Evolutionary conservation across 53 echinoderm and acorn worm species (phyloP).

Genomic region (Patiria pectinifera): DNA sequence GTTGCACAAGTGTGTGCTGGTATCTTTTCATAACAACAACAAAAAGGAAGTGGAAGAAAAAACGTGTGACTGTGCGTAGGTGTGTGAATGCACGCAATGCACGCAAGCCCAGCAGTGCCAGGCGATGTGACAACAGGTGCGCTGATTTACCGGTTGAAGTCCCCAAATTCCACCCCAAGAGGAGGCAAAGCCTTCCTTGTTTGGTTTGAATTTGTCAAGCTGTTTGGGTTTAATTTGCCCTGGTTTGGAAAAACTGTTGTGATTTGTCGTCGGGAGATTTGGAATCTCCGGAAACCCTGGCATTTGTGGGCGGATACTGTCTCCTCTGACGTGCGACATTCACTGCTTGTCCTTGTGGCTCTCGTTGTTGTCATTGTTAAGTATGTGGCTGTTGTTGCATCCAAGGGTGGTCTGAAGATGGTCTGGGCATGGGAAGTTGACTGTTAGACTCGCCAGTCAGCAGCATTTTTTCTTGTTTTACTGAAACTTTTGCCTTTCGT

Average conservation of each 20-base stretch:
- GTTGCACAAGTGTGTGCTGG: background rate
- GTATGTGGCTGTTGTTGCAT: background rate
- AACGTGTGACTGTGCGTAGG: background rate
- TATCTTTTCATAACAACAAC: background rate
- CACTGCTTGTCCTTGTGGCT: background rate
- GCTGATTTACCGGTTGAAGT: background rate
- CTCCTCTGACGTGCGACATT: background rate
- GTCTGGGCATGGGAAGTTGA: background rate
- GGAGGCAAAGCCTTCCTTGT: constrained; percentile 27
- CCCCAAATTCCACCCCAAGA: constrained; percentile 8
- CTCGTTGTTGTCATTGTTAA: background rate
- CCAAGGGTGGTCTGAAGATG: background rate
- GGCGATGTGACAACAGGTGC: constrained; percentile 22
- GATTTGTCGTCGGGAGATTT: background rate
- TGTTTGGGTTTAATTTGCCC: constrained; percentile 48
- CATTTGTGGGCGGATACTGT: background rate
- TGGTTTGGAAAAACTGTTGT: background rate
- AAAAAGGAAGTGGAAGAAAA: background rate
- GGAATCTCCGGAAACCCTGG: background rate
- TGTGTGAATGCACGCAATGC: constrained; percentile 12
- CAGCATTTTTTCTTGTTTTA: background rate
- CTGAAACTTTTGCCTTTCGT: background rate
- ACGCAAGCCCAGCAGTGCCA: constrained; percentile 21
- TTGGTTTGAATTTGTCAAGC: constrained; percentile 9
- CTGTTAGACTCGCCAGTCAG: background rate